Conservation (phyloP, 2,888 invertebrate genomes). For the Saturnia japonica region DNA sequence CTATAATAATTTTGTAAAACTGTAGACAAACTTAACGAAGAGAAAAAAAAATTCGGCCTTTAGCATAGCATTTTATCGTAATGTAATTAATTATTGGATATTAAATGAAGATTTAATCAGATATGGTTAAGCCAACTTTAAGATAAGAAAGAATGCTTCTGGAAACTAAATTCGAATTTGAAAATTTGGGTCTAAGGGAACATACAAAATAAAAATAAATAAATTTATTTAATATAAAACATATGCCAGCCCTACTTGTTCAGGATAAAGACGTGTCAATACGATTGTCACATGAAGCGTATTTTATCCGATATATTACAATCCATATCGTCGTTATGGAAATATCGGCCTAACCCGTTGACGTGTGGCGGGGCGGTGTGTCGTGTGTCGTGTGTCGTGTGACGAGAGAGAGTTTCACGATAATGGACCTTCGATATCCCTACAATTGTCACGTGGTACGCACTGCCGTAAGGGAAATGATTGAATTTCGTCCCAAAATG, state of each 20-base stretch:
- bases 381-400: background rate
- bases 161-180: too few relatives aligned
- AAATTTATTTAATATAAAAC: too few relatives aligned
- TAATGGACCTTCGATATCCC: background rate
- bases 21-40: too few relatives aligned
- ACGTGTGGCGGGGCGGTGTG: background rate
- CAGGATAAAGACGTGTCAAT: slow-evolving; percentile 12
- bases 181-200: too few relatives aligned
- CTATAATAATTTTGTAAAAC: too few relatives aligned
- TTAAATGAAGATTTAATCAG: too few relatives aligned
- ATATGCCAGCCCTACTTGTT: background rate
- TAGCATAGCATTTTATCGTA: too few relatives aligned
- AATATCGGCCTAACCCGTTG: slow-evolving; percentile 1
- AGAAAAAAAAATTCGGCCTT: too few relatives aligned
- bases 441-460: slow-evolving; percentile 1
- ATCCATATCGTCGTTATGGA: slow-evolving; percentile 13
- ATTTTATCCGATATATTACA: slow-evolving; percentile 15
- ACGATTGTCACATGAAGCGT: slow-evolving; percentile 14
- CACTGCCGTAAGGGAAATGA: background rate
- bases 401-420: background rate
- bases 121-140: too few relatives aligned
- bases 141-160: too few relatives aligned
- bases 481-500: background rate
- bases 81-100: too few relatives aligned
- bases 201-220: too few relatives aligned